Evolutionary conservation across 2,888 invertebrate species (phyloP).

Genomic region (Nebria brevicollis): DNA sequence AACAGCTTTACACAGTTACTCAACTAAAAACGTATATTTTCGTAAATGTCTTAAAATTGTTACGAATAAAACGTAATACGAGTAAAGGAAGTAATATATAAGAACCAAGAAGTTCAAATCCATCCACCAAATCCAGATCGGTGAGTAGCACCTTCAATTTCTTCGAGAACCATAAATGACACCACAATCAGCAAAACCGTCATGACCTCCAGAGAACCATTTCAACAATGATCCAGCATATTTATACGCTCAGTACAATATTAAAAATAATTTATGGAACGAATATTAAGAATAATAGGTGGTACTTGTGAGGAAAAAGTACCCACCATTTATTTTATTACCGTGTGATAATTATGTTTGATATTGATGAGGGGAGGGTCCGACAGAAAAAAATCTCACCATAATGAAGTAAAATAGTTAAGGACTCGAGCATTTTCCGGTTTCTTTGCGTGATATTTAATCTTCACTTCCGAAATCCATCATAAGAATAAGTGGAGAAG

Average conservation of each 20-base stretch:
- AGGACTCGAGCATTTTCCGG: slow-evolving; percentile 25
- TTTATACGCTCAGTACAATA: neutral
- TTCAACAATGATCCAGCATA: neutral
- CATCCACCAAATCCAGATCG: too few species aligned
- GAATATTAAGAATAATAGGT: neutral
- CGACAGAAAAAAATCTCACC: slow-evolving; percentile 32
- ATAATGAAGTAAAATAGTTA: slow-evolving; percentile 46
- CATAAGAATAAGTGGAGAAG: slow-evolving; percentile 31
- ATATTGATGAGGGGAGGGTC: slow-evolving; percentile 31
- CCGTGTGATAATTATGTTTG: slow-evolving; percentile 2
- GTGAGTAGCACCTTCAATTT: too few species aligned
- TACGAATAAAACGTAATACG: too few species aligned
- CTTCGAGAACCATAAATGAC: too few species aligned
- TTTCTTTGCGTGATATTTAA: slow-evolving; percentile 40
- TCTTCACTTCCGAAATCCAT: slow-evolving; percentile 45
- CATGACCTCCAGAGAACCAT: neutral
- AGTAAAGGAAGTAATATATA: too few species aligned
- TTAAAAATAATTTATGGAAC: neutral
- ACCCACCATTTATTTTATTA: neutral
- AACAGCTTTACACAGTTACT: too few species aligned
- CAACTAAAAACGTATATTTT: too few species aligned
- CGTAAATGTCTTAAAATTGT: too few species aligned
- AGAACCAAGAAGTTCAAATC: too few species aligned
- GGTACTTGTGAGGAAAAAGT: neutral
- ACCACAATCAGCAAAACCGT: neutral